Percentiles rank a stretch among this genome's conserved stretches.
Conservation (phyloP, 2,113 vertebrate species). For the Megaceryle torquata region DNA sequence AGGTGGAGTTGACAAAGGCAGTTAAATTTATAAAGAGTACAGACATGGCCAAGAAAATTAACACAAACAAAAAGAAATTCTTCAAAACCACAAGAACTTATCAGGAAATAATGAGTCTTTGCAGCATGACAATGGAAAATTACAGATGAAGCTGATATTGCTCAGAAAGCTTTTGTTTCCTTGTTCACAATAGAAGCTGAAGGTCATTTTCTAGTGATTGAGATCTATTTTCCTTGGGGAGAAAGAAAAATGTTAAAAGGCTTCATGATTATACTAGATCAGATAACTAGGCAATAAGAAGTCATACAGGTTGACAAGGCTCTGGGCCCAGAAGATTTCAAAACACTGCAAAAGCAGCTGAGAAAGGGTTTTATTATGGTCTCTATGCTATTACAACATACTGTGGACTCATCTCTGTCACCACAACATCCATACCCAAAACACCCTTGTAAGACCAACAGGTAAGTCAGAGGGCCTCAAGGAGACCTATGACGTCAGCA, state of each 20-base stretch:
- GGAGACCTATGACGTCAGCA: neutral
- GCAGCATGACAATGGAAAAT: neutral
- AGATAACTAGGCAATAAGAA: conserved; percentile 32
- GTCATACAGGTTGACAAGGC: neutral
- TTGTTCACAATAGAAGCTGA: neutral
- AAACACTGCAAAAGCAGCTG: neutral
- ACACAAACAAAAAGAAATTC: neutral
- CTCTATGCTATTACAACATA: neutral
- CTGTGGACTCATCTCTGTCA: neutral
- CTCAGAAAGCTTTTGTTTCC: neutral
- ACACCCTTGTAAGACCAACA: neutral
- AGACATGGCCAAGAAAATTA: neutral
- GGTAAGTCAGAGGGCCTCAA: neutral
- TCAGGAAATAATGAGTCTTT: neutral
- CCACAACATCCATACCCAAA: neutral
- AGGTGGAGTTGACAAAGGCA: neutral
- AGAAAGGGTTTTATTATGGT: neutral
- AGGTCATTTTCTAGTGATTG: conserved; percentile 39
- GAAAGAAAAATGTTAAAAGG: conserved; percentile 40
- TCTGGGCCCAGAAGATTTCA: neutral
- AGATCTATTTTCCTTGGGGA: conserved; percentile 21
- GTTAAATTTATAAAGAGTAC: neutral
- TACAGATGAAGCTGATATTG: conserved; percentile 24
- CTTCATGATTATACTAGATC: conserved; percentile 1
- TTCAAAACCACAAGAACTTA: neutral